Base-by-base conservation (phyloP, 1,140 invertebrate species). In the Lasaia peninsularis region DNA sequence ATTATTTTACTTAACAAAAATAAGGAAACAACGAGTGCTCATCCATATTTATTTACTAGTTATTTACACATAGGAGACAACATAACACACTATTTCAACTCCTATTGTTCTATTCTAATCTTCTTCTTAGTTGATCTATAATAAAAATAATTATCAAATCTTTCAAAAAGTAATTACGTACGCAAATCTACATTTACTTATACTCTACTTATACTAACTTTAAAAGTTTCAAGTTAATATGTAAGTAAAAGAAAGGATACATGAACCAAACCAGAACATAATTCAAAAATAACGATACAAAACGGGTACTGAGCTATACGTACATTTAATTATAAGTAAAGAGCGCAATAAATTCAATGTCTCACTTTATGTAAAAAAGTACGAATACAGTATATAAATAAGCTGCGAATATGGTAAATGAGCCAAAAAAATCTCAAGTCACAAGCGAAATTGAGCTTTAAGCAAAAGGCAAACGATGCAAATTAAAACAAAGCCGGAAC, bases 401-500 rank as follows among this genome's bases (percentile, higher is more conserved):
- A 33, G 49, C 9, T 51, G 57, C 75, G 65, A 71, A 75, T 69
- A 69, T 72, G 63, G 65, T 72, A 71, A 52, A 73, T 67, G 51
- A 63, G 52, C 63, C 50, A 69, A 80, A 74, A 76, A 71, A 56
- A 49, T 32, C 24, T 12, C 51, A 33, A 40, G 48, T 7, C 24
- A 24, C 69, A 77, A 69, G 62, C 67, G 67, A 86, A 82, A 78
- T 37, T 85, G 50, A 67, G 48, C 69, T 58, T 50, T 75, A 73
- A 70, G 35, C 24, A 49, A 59, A 60, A 65, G 40, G 48, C 56
- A 71, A 71, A 85, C 75, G 79, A 76, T 68, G 60, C 62, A 83
- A 83, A 79, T 80, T 79, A 58, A 71, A 69, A 64, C 67, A 69
- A 63, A 53, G 56, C 57, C 49, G 54, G 35, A 50, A 66, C 64